Conservation (phyloP, 1,140 invertebrate genomes). For the Laupala kohalensis region DNA sequence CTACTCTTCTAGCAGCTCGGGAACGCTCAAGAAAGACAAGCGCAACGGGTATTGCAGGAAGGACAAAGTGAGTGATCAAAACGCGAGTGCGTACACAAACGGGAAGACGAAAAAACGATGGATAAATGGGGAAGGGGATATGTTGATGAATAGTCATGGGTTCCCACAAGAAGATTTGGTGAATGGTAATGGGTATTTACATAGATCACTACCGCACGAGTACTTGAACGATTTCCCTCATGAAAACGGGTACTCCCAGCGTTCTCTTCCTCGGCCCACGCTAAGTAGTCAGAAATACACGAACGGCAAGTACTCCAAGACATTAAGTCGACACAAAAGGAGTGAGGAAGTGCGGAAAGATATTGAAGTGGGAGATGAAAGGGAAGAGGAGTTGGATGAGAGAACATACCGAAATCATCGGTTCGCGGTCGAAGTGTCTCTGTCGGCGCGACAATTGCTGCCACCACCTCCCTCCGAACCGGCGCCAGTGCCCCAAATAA, state of each 20-base stretch:
- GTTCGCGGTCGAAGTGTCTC: neutral
- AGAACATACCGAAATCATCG: too few species aligned
- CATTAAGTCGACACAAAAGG: neutral
- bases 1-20: neutral
- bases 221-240: neutral
- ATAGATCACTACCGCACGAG: neutral
- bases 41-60: neutral
- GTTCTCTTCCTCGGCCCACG: neutral
- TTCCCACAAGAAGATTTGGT: neutral
- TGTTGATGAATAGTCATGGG: neutral
- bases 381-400: neutral
- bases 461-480: neutral
- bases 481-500: neutral
- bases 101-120: neutral
- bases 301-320: neutral
- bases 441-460: neutral
- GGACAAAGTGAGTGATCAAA: neutral
- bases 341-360: neutral
- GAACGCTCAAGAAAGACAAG: neutral
- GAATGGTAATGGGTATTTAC: neutral
- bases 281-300: neutral
- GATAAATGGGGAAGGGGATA: neutral
- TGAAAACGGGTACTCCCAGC: neutral
- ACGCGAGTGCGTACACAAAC: neutral
- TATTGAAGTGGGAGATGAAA: neutral